phyloP scores from a whole-genome alignment of 2,888 invertebrate genomes.

The Archips crataeganus region DNA sequence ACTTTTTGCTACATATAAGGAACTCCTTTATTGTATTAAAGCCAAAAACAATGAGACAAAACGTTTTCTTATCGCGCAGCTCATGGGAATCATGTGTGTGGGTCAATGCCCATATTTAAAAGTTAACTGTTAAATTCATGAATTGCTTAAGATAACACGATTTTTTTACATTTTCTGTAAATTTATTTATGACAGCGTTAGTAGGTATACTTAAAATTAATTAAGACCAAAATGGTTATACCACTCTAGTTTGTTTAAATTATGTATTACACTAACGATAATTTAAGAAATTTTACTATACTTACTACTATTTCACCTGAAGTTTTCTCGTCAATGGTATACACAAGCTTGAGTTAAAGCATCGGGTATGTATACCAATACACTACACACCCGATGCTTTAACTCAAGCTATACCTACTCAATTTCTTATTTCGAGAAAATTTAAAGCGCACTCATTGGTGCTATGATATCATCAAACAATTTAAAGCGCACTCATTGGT shows the following conservation, averaged over 20 bases:
- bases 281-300: neutral
- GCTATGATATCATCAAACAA: no score
- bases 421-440: no score
- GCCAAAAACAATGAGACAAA: slow-evolving; percentile 45
- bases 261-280: neutral
- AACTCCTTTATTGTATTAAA: slow-evolving; percentile 49
- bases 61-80: slow-evolving; percentile 41
- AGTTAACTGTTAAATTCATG: slow-evolving; percentile 36
- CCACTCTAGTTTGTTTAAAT: neutral
- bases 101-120: slow-evolving; percentile 41
- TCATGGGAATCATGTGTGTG: slow-evolving; percentile 39
- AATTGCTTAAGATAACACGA: slow-evolving; percentile 26
- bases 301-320: no score
- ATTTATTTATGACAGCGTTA: slow-evolving; percentile 20
- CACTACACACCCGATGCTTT: no score
- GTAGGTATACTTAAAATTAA: slow-evolving; percentile 12
- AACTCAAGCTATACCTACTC: no score
- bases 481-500: no score
- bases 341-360: no score
- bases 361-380: no score
- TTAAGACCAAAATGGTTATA: slow-evolving; percentile 24
- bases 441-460: no score
- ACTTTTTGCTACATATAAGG: slow-evolving; percentile 61
- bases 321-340: no score
- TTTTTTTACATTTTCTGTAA: slow-evolving; percentile 25